Evolutionary conservation across 2,888 invertebrate species (phyloP).

Genomic region (Synergus umbraculus): DNA sequence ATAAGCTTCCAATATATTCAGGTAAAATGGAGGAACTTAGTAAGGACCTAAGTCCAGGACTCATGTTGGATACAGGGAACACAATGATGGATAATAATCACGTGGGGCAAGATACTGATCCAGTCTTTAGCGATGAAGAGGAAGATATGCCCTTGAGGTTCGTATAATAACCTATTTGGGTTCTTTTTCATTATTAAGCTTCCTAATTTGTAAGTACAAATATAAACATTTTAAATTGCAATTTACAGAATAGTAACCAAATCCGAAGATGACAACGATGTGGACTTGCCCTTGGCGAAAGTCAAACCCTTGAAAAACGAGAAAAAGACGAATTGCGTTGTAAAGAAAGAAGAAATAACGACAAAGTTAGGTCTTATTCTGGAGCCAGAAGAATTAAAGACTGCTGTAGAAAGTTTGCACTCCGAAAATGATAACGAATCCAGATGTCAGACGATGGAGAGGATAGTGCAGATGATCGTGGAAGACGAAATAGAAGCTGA

Average conservation of each 20-base stretch:
- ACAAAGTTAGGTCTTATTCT: slow-evolving; percentile 69
- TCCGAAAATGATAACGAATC: slow-evolving; percentile 80
- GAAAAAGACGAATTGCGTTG: slow-evolving; percentile 69
- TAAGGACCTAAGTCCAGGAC: slow-evolving; percentile 70
- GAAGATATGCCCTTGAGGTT: slow-evolving; percentile 80
- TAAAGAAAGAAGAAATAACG: slow-evolving; percentile 70
- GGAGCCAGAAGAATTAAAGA: slow-evolving; percentile 79
- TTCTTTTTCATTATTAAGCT: neutral
- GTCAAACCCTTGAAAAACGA: slow-evolving; percentile 82
- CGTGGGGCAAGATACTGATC: slow-evolving; percentile 81
- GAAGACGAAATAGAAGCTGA: slow-evolving; percentile 83
- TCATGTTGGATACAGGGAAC: slow-evolving; percentile 66
- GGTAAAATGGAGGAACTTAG: slow-evolving; percentile 76
- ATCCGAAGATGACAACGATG: slow-evolving; percentile 83
- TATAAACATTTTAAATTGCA: neutral
- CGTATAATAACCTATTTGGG: slow-evolving; percentile 33
- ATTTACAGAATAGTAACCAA: slow-evolving; percentile 69
- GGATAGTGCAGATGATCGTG: slow-evolving; percentile 81
- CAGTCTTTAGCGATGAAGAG: slow-evolving; percentile 92
- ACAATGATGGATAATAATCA: slow-evolving; percentile 77
- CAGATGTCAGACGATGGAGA: slow-evolving; percentile 83
- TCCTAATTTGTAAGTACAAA: no score
- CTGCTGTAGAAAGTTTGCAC: slow-evolving; percentile 80
- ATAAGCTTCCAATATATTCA: slow-evolving; percentile 75
- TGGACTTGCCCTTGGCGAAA: slow-evolving; percentile 88